phyloP scores from a whole-genome alignment of 2,113 vertebrate genomes.

The Oreochromis niloticus region DNA sequence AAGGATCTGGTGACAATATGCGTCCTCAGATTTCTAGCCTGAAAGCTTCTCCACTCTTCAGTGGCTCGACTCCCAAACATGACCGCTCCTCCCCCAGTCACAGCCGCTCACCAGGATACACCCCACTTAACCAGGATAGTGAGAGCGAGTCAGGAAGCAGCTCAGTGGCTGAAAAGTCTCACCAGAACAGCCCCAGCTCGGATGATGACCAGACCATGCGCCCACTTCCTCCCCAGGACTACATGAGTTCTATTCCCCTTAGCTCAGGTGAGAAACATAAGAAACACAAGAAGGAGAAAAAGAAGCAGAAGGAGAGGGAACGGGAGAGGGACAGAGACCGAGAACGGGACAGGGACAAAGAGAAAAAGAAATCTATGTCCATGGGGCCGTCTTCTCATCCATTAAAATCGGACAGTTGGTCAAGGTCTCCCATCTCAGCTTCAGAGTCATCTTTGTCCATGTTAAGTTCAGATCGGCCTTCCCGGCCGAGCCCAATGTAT shows the following conservation, averaged over 20 bases:
- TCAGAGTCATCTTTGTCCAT: slow-evolving; percentile 84
- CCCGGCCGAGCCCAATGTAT: slow-evolving; percentile 87
- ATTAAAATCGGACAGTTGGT: slow-evolving; percentile 93
- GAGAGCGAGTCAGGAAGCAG: slow-evolving; percentile 97
- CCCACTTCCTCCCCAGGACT: slow-evolving; percentile 69
- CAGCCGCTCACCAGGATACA: slow-evolving; percentile 95
- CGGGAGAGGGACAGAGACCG: slow-evolving; percentile 83
- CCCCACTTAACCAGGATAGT: slow-evolving; percentile 91
- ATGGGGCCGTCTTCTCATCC: slow-evolving; percentile 71
- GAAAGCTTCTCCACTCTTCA: slow-evolving; percentile 94
- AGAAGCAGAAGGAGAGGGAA: slow-evolving; percentile 90
- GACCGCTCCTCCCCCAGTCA: slow-evolving; percentile 98
- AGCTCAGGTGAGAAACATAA: slow-evolving; percentile 94
- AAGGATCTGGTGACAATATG: slow-evolving; percentile 83
- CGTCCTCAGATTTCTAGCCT: slow-evolving; percentile 87
- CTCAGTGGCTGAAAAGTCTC: slow-evolving; percentile 92
- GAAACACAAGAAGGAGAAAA: slow-evolving; percentile 98
- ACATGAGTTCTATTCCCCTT: slow-evolving; percentile 77
- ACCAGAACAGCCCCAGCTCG: slow-evolving; percentile 97
- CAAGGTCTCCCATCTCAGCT: slow-evolving; percentile 88
- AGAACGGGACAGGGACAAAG: slow-evolving; percentile 83
- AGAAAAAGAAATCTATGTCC: slow-evolving; percentile 83
- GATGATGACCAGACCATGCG: slow-evolving; percentile 86
- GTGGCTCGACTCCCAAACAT: slow-evolving; percentile 94
- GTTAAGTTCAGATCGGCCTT: slow-evolving; percentile 83